Evolutionary conservation across 2,113 vertebrate species (phyloP).

Genomic region (Microcebus tavaratra): DNA sequence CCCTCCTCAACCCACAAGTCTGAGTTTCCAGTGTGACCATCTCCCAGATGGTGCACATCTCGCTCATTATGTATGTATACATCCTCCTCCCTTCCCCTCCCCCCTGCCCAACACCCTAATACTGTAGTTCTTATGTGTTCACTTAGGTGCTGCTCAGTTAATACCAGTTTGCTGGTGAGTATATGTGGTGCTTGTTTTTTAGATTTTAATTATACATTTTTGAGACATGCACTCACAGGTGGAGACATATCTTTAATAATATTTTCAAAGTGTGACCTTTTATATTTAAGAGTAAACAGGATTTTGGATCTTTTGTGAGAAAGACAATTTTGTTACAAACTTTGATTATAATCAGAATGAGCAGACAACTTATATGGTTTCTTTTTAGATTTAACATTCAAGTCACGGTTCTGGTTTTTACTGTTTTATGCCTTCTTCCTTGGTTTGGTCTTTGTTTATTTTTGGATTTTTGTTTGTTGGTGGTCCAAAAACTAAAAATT

Average conservation of each 20-base stretch:
- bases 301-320: neutral
- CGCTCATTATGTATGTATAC: no score
- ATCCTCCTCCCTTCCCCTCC: no score
- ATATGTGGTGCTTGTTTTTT: neutral
- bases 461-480: slow-evolving; percentile 74
- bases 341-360: slow-evolving; percentile 37
- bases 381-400: neutral
- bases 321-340: neutral
- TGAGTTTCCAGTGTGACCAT: no score
- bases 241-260: neutral
- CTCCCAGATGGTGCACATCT: no score
- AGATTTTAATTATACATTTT: slow-evolving; percentile 7
- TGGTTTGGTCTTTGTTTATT: slow-evolving; percentile 67
- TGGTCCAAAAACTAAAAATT: slow-evolving; percentile 79
- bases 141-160: no score
- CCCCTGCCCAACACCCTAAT: no score
- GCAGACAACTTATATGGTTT: slow-evolving; percentile 2
- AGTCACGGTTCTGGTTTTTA: slow-evolving; percentile 72
- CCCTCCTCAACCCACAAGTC: no score
- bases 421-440: slow-evolving; percentile 80
- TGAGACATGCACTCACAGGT: neutral
- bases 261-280: slow-evolving; percentile 31
- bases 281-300: neutral
- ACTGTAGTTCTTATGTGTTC: no score
- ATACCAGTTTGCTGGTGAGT: no score